Percentiles rank a stretch among this genome's conserved stretches.
phyloP scores from a whole-genome alignment of 2,797 vertebrate genomes.

The Pseudochromis fuscus region DNA sequence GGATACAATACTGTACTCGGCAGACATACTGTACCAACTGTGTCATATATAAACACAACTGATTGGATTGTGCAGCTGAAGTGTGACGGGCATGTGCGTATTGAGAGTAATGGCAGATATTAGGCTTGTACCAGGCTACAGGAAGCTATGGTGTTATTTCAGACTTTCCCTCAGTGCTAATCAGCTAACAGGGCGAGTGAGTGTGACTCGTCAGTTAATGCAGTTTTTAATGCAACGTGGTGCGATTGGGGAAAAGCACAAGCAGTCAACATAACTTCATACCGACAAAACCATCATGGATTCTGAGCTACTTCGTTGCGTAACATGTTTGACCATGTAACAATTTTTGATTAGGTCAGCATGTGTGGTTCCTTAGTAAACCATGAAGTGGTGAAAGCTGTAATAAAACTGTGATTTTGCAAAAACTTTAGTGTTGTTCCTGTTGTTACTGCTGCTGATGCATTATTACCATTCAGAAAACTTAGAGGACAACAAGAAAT shows the following conservation, averaged over 20 bases:
- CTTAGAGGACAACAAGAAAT: too few species aligned
- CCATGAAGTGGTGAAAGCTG: conserved; percentile 26
- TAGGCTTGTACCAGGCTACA: not conserved
- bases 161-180: conserved; percentile 2
- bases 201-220: not conserved
- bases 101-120: conserved; percentile 11
- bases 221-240: not conserved
- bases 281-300: conserved; percentile 2
- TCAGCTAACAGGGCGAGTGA: not conserved
- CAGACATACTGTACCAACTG: conserved; percentile 49
- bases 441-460: not conserved
- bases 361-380: conserved; percentile 16
- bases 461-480: not conserved
- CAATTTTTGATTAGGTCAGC: conserved; percentile 58
- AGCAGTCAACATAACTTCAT: not conserved
- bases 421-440: conserved; percentile 41
- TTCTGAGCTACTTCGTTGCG: conserved; percentile 10
- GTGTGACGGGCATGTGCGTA: conserved; percentile 35
- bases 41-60: conserved; percentile 68
- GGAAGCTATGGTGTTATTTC: conserved; percentile 22
- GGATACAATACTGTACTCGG: conserved; percentile 39
- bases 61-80: conserved; percentile 54
- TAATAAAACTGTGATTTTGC: conserved; percentile 50
- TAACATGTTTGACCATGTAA: conserved; percentile 31
- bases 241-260: not conserved